Evolutionary conservation across 2,888 invertebrate species (phyloP), one percentile per base, ranked within the genome.

Genomic region (Gonocerus acuteangulatus): DNA sequence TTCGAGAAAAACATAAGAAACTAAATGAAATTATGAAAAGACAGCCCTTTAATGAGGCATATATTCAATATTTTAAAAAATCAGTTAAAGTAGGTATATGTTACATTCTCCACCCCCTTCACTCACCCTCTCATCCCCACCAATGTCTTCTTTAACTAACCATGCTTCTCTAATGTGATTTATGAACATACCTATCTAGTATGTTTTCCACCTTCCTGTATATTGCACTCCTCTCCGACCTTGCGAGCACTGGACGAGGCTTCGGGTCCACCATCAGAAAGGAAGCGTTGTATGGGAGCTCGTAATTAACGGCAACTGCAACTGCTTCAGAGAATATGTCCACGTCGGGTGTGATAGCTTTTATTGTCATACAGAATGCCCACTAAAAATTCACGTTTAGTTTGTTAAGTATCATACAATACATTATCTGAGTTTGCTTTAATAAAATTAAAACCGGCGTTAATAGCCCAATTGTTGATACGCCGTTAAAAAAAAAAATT

Each of bases 311-410:
- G 2, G 66, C 66, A 11, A 64, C 63, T 1, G 66, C 66, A 1
- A 65, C 66, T 0, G 65, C 65, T 45, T 67, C 66, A 1, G 66
- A 49, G 51, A 67, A 67, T 2, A 67, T 64, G 32, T 67, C 65
- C 9, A 48, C 63, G 59, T 61, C 65, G 4, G 61, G 62, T 2
- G 66, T 67, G 32, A 67, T 60, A 1, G 63, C 65, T 58, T 67
- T 67, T 34, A 67, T 44, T 2, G 63, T 64, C 66, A 67, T 65
- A 48, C 66, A 67, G 60, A 65, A 67, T 1, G 66, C 66, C 42
- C 63, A 67, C 66, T 67, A 56, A 34, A 64, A 63, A 22, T 19
- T 42, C 11, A 32, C 32, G 6, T 32, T 32, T n/a, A n/a, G n/a
- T n/a, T n/a, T n/a, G n/a, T n/a, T n/a, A n/a, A n/a, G n/a, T n/a